Conservation (phyloP, 2,797 vertebrate species). For the Streptopelia turtur region DNA sequence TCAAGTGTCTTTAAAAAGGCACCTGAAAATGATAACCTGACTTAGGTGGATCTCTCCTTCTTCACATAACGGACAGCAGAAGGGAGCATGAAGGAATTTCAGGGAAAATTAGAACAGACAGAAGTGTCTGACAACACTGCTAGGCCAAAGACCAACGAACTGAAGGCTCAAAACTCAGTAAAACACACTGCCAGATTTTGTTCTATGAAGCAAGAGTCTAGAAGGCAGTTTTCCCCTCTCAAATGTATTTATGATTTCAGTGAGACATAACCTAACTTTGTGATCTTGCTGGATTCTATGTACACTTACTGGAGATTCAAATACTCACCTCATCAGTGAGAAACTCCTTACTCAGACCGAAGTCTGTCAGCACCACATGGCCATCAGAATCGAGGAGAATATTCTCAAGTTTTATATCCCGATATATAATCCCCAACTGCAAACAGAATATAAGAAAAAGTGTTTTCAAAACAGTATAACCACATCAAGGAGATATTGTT, state of each 20-base stretch:
- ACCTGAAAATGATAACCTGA: neutral
- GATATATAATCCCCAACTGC: slow-evolving; percentile 96
- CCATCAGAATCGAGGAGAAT: slow-evolving; percentile 94
- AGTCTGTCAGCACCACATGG: slow-evolving; percentile 97
- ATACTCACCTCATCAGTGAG: slow-evolving; percentile 90
- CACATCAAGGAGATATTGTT: neutral
- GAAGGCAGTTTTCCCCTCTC: neutral
- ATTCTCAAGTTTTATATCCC: slow-evolving; percentile 98
- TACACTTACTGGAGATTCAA: neutral
- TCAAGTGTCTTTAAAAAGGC: neutral
- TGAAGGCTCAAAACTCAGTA: neutral
- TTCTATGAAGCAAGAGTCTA: neutral
- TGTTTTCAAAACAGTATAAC: neutral
- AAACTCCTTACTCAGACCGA: slow-evolving; percentile 98
- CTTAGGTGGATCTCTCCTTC: neutral
- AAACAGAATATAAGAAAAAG: slow-evolving; percentile 40
- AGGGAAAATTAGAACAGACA: neutral
- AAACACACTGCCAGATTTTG: neutral
- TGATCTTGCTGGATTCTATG: neutral
- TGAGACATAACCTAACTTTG: neutral
- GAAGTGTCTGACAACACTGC: neutral
- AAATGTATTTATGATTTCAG: neutral
- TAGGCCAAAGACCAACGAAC: neutral
- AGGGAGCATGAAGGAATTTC: neutral
- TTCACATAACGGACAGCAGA: neutral